A percentile compares a stretch with the other conserved stretches of the same genome.
Evolutionary conservation across 2,113 vertebrate genomes (phyloP).

Genomic region (Pollimyrus isidori): DNA sequence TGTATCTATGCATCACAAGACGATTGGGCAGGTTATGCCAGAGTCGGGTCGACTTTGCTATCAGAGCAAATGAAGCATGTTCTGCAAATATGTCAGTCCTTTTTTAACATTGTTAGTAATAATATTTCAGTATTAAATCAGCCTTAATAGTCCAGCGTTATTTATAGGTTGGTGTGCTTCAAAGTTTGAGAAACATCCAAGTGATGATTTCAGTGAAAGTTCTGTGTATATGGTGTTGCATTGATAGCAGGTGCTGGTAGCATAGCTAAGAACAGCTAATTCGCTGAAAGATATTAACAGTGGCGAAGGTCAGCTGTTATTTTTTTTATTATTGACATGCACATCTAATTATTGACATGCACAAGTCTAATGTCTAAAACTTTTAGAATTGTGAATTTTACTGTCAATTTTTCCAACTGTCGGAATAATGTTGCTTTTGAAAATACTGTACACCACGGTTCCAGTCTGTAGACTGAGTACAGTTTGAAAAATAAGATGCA

Average conservation of each 20-base stretch:
- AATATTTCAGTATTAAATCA: not conserved
- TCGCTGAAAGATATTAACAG: not conserved
- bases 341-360: not conserved
- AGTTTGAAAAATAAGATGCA: not conserved
- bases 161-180: not conserved
- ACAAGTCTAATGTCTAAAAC: not conserved
- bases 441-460: not conserved
- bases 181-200: not conserved
- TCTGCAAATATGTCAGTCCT: not conserved
- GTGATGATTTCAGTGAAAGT: not conserved
- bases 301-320: not conserved
- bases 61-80: not conserved
- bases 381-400: not conserved
- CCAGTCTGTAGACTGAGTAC: not conserved
- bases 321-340: not conserved
- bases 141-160: not conserved
- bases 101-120: not conserved
- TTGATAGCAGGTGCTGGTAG: not conserved
- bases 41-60: not conserved
- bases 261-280: not conserved
- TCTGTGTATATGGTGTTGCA: not conserved
- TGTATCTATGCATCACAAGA: not conserved
- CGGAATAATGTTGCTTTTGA: not conserved
- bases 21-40: not conserved
- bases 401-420: not conserved